Evolutionary conservation across 2,113 vertebrate genomes (phyloP).

Genomic region (Dicrurus megarhynchus): DNA sequence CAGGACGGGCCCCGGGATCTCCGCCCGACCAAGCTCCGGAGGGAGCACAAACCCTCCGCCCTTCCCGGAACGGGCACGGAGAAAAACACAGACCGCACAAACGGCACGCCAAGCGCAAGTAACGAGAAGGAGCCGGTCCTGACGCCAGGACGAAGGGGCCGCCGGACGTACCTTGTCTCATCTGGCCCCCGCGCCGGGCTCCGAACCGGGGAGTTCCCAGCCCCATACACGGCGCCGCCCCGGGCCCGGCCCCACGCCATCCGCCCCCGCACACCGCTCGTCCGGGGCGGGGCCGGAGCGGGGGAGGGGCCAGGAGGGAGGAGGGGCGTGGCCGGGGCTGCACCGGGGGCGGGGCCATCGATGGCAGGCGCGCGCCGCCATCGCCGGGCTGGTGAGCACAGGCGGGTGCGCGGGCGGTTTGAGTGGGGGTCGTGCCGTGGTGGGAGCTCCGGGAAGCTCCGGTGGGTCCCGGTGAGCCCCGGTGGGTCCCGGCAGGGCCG

Average conservation of each 20-base stretch:
- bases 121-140: background rate
- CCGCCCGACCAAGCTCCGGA: background rate
- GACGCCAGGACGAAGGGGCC: background rate
- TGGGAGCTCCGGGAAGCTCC: fast-evolving
- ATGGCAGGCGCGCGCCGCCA: fast-evolving
- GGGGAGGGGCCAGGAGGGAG: too few relatives aligned
- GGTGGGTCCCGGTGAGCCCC: fast-evolving
- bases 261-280: background rate
- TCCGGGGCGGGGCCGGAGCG: too few relatives aligned
- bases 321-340: too few relatives aligned
- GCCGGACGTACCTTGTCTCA: background rate
- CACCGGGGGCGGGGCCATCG: background rate
- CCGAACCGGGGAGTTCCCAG: background rate
- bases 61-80: background rate
- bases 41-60: background rate
- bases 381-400: fast-evolving
- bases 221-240: fast-evolving
- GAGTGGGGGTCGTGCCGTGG: fast-evolving
- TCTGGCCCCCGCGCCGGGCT: too few relatives aligned
- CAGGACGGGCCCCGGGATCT: too few relatives aligned
- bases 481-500: background rate
- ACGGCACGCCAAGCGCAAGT: background rate
- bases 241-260: fast-evolving
- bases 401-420: fast-evolving
- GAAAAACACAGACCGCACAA: background rate